Evolutionary conservation across 2,888 invertebrate species (phyloP), one percentile per base, ranked within the genome.

Genomic region (Acrocyrtus sp.): DNA sequence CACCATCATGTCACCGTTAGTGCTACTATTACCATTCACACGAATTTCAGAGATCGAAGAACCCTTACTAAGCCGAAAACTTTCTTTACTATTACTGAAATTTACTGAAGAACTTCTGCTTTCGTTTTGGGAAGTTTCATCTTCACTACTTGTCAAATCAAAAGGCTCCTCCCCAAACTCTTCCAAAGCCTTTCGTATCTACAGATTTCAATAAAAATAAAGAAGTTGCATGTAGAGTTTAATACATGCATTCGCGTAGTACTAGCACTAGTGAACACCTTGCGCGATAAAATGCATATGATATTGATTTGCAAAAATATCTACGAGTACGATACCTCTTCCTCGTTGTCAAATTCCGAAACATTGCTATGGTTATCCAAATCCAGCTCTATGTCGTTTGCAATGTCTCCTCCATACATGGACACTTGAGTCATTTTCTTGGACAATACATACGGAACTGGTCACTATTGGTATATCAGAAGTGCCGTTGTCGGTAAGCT

Each of bases 181-280:
- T 60, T 68, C 67, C 8, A 77, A 43, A 6, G 63, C 61, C 29
- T 77, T 65, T 29, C 69, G 69, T 22, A 79, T 76, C 79, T 79
- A 22, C 17, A 29, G 51, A 61, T 61, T 34, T 34, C 5, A 34
- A 34, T 34, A 34, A 5, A 34, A 34, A 34, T 12, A 34, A 34
- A 34, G n/a, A n/a, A n/a, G n/a, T n/a, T n/a, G n/a, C n/a, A n/a
- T n/a, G n/a, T n/a, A n/a, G n/a, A n/a, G n/a, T n/a, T n/a, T n/a
- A n/a, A n/a, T n/a, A n/a, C n/a, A n/a, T n/a, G n/a, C n/a, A n/a
- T n/a, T n/a, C n/a, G n/a, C n/a, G n/a, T n/a, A n/a, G n/a, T n/a
- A n/a, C n/a, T n/a, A n/a, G n/a, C n/a, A n/a, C n/a, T n/a, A n/a
- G n/a, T n/a, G n/a, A n/a, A n/a, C n/a, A n/a, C n/a, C n/a, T n/a